Evolutionary conservation across 2,888 invertebrate genomes (phyloP), one percentile per base, ranked within the genome.

Genomic region (Liposcelis brunnea): DNA sequence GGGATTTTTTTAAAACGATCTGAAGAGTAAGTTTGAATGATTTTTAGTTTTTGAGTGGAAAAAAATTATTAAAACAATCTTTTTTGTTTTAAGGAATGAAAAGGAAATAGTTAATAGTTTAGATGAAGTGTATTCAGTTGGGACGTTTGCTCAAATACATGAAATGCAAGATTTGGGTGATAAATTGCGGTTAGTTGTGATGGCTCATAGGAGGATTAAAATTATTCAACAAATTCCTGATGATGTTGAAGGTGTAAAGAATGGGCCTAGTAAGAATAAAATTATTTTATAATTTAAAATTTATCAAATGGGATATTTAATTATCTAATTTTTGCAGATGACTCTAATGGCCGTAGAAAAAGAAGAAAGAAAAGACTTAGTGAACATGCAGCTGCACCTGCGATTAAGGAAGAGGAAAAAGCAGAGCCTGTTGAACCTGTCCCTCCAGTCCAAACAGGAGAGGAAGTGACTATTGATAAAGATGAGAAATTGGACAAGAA

Each of bases 91-190:
- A 18, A 76, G 75, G 52, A 85, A 85, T 58, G 86, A 90, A 52
- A 69, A 77, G 0, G 95, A 95, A 59, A 70, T 91, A 14, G 84
- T 97, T 1, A 70, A 78, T 10, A 80, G 71, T 45, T 58, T 95
- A 19, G 77, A 82, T 49, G 95, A 98, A 51, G 71, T 99, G 33
- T 85, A 94, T 60, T 67, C 74, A 44, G 74, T 94, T 19, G 98
- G 98, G 7, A 89, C 94, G 2, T 99, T 98, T 64, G 97, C 93
- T 7, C 94, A 97, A 67, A 95, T 98, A 52, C 89, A 93, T 55
- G 97, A 98, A 64, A 76, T 98, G 67, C 93, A 95, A 61, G 95
- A 95, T 60, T 70, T 93, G 59, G 94, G 90, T 5, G 89, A 86
- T 57, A 81, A 81, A 59, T 62, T 94, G 42, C 70, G 90, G 48